A percentile compares a stretch with the other conserved stretches of the same genome.
Evolutionary conservation across 2,797 vertebrate genomes (phyloP).

Genomic region (Lagocephalus sceleratus): DNA sequence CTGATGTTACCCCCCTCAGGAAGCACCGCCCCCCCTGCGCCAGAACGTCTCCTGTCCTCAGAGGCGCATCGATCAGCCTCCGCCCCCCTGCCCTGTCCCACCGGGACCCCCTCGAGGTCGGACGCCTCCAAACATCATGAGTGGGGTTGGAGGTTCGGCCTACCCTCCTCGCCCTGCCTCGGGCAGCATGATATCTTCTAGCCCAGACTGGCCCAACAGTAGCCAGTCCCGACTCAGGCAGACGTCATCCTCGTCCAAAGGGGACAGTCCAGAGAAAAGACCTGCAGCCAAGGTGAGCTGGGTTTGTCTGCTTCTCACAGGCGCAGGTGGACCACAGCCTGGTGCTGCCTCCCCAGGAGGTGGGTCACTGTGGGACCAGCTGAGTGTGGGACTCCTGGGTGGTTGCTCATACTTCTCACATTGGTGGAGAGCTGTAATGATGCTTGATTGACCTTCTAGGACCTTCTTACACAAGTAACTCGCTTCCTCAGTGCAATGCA

Average conservation of each 20-base stretch:
- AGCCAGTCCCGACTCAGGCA: constrained; percentile 72
- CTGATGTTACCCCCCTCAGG: constrained; percentile 26
- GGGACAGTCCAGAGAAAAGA: constrained; percentile 93
- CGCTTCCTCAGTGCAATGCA: no score
- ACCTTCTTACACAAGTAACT: no score
- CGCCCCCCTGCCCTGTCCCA: constrained; percentile 74
- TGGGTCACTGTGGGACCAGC: not conserved
- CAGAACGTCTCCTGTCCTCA: constrained; percentile 91
- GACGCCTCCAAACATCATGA: constrained; percentile 87
- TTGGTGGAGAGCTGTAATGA: no score
- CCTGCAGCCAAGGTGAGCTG: constrained; percentile 66
- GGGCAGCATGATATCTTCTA: constrained; percentile 87
- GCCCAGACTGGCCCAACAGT: constrained; percentile 81
- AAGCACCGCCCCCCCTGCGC: constrained; percentile 71
- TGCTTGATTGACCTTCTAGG: no score
- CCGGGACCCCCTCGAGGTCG: constrained; percentile 81
- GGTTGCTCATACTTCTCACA: no score
- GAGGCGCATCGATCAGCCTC: constrained; percentile 90
- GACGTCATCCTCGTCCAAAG: constrained; percentile 92
- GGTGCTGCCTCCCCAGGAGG: not conserved
- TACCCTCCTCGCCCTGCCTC: constrained; percentile 89
- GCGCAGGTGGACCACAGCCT: not conserved
- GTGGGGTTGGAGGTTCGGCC: constrained; percentile 55
- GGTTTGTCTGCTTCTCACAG: no score
- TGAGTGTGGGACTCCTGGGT: no score